phyloP scores from a whole-genome alignment of 2,888 invertebrate genomes.

The Osedax frankpressi region DNA sequence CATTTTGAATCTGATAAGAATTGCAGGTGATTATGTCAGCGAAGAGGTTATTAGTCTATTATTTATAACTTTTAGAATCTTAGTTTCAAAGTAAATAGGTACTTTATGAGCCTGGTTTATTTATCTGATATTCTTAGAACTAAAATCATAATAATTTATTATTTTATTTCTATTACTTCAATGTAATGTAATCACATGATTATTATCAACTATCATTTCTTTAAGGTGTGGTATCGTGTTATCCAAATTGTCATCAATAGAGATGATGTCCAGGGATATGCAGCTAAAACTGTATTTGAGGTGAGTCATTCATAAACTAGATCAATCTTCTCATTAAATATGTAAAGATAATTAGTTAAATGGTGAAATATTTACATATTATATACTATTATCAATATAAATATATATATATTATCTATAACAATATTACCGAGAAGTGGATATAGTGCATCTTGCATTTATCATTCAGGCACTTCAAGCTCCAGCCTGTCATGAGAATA shows the following conservation, averaged over 20 bases:
- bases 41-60: constrained; percentile 65
- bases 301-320: too few species aligned
- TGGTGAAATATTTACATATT: background rate
- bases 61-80: background rate
- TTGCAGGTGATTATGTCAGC: constrained; percentile 98
- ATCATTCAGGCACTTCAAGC: constrained; percentile 70
- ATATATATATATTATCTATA: too few species aligned
- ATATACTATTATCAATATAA: background rate
- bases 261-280: constrained; percentile 98
- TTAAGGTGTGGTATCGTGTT: constrained; percentile 79
- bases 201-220: background rate
- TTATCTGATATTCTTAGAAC: too few species aligned
- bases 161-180: too few species aligned
- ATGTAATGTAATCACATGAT: background rate
- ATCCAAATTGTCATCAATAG: constrained; percentile 98
- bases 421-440: too few species aligned
- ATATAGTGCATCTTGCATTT: too few species aligned
- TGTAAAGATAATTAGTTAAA: background rate
- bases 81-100: background rate
- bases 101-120: background rate
- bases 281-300: constrained; percentile 98
- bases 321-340: too few species aligned
- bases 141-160: background rate
- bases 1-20: constrained; percentile 91
- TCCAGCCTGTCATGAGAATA: constrained; percentile 98